Evolutionary conservation across 2,113 vertebrate species (phyloP).

Genomic region (Brachyhypopomus occidentalis): DNA sequence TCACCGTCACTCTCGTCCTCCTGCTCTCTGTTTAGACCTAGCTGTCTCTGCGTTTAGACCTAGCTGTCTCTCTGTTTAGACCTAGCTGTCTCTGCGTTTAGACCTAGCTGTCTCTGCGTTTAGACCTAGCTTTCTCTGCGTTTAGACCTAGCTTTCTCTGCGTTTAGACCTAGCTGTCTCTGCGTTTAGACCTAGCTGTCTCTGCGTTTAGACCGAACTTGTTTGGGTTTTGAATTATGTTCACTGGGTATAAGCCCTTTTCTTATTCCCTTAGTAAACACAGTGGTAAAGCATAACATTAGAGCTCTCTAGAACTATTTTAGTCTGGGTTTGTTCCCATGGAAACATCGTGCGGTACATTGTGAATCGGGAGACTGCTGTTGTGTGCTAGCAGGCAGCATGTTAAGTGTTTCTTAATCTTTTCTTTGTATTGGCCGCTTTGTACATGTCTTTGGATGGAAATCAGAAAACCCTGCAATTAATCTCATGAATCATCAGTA

Average conservation of each 20-base stretch:
- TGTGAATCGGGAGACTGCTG: no score
- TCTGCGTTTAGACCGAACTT: slow-evolving; percentile 6
- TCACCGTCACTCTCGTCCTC: no score
- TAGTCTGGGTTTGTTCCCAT: slow-evolving; percentile 60
- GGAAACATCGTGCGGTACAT: slow-evolving; percentile 43
- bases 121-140: slow-evolving; percentile 4
- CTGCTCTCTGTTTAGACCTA: no score
- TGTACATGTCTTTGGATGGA: background rate
- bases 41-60: slow-evolving; percentile 1
- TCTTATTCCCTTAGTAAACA: slow-evolving; percentile 43
- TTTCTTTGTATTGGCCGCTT: no score
- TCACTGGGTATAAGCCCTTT: slow-evolving; percentile 14
- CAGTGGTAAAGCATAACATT: slow-evolving; percentile 52
- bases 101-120: background rate
- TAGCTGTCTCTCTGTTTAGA: background rate
- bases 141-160: background rate
- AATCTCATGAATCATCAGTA: background rate
- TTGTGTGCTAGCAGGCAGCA: background rate
- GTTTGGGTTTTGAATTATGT: background rate
- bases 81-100: no score
- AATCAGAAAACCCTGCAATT: background rate
- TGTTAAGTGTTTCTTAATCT: background rate
- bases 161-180: background rate
- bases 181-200: no score
- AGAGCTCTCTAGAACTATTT: slow-evolving; percentile 58